phyloP scores from a whole-genome alignment of 2,888 invertebrate genomes.

The Corbicula japonica region DNA sequence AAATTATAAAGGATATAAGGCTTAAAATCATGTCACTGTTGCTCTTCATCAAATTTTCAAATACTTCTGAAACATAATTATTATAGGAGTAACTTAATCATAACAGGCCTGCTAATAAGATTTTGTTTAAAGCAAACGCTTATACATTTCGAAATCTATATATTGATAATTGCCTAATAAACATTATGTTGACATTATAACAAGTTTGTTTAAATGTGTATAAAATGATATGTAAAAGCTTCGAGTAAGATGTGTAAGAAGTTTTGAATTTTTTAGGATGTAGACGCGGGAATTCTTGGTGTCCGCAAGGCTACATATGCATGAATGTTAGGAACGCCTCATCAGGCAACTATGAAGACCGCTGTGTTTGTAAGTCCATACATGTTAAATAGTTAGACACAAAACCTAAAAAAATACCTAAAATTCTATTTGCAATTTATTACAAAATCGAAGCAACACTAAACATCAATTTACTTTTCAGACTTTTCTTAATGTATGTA shows the following conservation, averaged over 20 bases:
- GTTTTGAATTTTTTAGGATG: slow-evolving; percentile 4
- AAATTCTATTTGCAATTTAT: neutral
- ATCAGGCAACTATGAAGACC: neutral
- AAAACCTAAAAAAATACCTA: no score
- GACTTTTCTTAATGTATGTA: neutral
- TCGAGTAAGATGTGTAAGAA: neutral
- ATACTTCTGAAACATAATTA: no score
- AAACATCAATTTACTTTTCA: neutral
- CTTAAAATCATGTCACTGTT: no score
- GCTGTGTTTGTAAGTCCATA: slow-evolving; percentile 19
- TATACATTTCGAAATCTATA: neutral
- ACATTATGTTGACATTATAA: neutral
- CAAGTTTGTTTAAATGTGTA: neutral
- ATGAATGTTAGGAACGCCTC: neutral
- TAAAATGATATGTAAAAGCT: neutral
- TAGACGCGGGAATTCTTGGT: slow-evolving; percentile 5
- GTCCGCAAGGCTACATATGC: neutral
- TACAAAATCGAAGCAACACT: neutral
- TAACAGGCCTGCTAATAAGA: neutral
- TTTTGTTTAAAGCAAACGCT: neutral
- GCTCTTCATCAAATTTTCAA: no score
- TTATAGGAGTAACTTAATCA: no score
- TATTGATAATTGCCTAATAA: neutral
- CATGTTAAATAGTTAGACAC: neutral
- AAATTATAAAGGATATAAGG: no score